Conservation (phyloP, 2,888 invertebrate genomes). For the Lochmaea capreae region DNA sequence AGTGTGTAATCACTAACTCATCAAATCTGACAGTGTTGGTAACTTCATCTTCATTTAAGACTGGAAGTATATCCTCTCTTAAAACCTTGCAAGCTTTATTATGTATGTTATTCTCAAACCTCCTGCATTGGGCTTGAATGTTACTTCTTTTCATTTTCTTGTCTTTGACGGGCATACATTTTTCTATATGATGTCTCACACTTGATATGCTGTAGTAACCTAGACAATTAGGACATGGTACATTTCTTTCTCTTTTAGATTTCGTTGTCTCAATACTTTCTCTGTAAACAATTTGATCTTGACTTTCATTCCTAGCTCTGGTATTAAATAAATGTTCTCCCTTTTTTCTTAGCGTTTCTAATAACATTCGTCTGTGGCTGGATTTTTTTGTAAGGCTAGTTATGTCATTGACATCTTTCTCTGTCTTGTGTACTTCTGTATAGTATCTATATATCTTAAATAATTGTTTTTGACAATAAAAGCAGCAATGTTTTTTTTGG, state of each 20-base stretch:
- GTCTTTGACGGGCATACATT: constrained; percentile 20
- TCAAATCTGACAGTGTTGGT: constrained; percentile 26
- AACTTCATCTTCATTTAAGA: constrained; percentile 31
- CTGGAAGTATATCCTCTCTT: constrained; percentile 15
- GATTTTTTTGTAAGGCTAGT: constrained; percentile 3
- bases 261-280: constrained; percentile 6
- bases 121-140: constrained; percentile 25
- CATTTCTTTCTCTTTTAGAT: constrained; percentile 17
- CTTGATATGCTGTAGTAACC: constrained; percentile 25
- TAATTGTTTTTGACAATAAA: constrained; percentile 7
- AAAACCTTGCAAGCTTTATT: constrained; percentile 12
- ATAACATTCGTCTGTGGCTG: neutral
- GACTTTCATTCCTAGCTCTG: neutral
- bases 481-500: constrained; percentile 16
- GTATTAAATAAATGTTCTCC: constrained; percentile 26
- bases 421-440: constrained; percentile 10
- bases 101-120: constrained; percentile 26
- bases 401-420: constrained; percentile 6
- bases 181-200: constrained; percentile 26
- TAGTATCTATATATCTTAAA: constrained; percentile 20
- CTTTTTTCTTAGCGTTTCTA: constrained; percentile 23
- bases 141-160: constrained; percentile 15
- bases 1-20: constrained; percentile 22
- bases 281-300: constrained; percentile 23
- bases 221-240: constrained; percentile 25